Conservation (phyloP, 2,113 vertebrate genomes). For the Okapia johnstoni region DNA sequence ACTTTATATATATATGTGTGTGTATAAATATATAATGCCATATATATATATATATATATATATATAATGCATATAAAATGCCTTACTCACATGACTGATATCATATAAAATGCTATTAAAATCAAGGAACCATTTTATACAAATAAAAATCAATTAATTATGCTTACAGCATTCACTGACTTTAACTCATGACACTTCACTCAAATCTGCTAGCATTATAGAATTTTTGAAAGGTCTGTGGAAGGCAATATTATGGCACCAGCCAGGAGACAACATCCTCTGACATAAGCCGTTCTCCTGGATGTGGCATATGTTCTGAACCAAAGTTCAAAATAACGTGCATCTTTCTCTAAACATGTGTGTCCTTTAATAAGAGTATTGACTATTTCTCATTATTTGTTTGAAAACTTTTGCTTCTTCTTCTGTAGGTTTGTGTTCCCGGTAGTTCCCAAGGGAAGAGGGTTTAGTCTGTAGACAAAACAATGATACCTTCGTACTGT, state of each 20-base stretch:
- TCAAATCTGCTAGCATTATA: background rate
- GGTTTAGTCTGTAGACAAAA: background rate
- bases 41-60: rapidly evolving
- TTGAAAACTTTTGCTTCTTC: background rate
- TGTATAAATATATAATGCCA: background rate
- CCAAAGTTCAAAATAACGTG: background rate
- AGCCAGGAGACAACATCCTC: background rate
- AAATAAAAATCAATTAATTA: background rate
- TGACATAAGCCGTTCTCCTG: background rate
- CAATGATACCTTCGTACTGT: background rate
- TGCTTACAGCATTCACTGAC: background rate
- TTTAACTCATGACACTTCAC: background rate
- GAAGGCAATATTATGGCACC: background rate
- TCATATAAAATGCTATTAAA: background rate
- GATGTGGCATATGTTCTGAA: background rate
- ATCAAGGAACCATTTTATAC: background rate
- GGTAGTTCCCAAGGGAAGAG: background rate
- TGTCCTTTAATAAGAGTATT: background rate
- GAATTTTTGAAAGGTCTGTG: background rate
- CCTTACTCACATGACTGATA: background rate
- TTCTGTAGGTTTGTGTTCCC: background rate
- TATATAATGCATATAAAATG: background rate
- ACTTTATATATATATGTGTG: background rate
- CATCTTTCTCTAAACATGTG: background rate
- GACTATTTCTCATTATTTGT: background rate